These are phyloP conservation scores for Amblyteles armatorius DNA, from an alignment of 2,888 invertebrate species.

Conservation along the genomic window DNA sequence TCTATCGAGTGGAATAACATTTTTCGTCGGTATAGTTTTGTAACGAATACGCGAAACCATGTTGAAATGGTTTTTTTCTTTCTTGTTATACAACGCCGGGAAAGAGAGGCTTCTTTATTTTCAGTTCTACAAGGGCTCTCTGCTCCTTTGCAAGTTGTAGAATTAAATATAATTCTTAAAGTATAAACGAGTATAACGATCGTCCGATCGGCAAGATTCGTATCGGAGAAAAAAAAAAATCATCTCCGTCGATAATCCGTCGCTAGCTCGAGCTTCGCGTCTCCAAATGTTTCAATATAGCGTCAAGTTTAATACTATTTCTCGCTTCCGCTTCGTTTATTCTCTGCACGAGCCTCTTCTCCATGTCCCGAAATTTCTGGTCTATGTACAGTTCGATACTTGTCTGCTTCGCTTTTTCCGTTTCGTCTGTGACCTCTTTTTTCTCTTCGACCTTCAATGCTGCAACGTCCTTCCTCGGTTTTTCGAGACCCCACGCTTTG, in stretches of 20 bases:
- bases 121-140: conserved; percentile 37
- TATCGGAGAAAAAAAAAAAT: not conserved
- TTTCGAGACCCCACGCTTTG: conserved; percentile 16
- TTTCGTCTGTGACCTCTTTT: not conserved
- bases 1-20: not conserved
- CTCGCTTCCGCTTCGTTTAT: conserved; percentile 79
- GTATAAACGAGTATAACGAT: conserved; percentile 31
- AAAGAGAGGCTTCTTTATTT: conserved; percentile 57
- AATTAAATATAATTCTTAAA: conserved; percentile 57
- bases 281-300: conserved; percentile 75
- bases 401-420: not conserved
- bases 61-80: conserved; percentile 37
- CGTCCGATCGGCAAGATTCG: not conserved
- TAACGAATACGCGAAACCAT: conserved; percentile 35
- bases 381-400: conserved; percentile 78
- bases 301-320: conserved; percentile 81
- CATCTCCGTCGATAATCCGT: not conserved
- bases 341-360: conserved; percentile 77
- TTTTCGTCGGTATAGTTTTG: conserved; percentile 3
- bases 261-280: conserved; percentile 26
- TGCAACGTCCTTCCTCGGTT: not conserved
- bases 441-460: not conserved
- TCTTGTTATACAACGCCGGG: conserved; percentile 27
- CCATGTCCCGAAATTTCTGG: conserved; percentile 79
- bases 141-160: conserved; percentile 36